A percentile compares a stretch with the other conserved stretches of the same genome.
Conservation (phyloP, 2,797 vertebrate genomes). For the Rallus crepitans region DNA sequence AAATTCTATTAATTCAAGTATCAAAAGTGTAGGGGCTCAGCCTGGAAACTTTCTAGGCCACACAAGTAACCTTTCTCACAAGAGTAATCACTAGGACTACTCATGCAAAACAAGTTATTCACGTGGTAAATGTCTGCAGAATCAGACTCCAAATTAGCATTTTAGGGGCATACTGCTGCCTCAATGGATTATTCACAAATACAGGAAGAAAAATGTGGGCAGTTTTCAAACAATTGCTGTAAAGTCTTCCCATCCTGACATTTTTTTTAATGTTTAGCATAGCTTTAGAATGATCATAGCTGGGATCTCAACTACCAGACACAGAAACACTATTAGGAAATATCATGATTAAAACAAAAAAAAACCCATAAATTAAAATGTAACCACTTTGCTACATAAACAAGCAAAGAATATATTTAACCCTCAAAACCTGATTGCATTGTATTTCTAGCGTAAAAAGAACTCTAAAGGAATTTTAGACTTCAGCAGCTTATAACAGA, state of each 20-base stretch:
- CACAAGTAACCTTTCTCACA: slow-evolving; percentile 5
- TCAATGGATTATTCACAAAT: slow-evolving; percentile 28
- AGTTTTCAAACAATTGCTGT: neutral
- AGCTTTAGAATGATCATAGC: neutral
- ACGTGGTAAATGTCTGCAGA: slow-evolving; percentile 25
- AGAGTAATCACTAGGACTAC: slow-evolving; percentile 6
- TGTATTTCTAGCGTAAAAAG: neutral
- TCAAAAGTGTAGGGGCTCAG: neutral
- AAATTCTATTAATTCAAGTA: neutral
- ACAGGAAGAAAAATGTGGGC: neutral
- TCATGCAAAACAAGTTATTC: slow-evolving; percentile 49
- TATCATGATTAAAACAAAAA: neutral
- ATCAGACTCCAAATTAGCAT: slow-evolving; percentile 37
- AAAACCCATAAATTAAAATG: neutral
- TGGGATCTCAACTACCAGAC: neutral
- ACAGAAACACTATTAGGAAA: neutral
- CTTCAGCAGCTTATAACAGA: neutral
- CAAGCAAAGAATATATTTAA: neutral
- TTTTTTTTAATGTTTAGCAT: neutral
- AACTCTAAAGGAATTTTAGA: neutral
- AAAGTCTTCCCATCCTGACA: neutral
- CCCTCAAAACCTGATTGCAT: neutral
- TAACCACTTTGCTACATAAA: neutral
- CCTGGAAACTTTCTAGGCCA: neutral
- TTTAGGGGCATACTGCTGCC: neutral